Evolutionary conservation across 2,797 vertebrate species (phyloP), one percentile per base, ranked within the genome.

Genomic region (Chelidonichthys spinosus): DNA sequence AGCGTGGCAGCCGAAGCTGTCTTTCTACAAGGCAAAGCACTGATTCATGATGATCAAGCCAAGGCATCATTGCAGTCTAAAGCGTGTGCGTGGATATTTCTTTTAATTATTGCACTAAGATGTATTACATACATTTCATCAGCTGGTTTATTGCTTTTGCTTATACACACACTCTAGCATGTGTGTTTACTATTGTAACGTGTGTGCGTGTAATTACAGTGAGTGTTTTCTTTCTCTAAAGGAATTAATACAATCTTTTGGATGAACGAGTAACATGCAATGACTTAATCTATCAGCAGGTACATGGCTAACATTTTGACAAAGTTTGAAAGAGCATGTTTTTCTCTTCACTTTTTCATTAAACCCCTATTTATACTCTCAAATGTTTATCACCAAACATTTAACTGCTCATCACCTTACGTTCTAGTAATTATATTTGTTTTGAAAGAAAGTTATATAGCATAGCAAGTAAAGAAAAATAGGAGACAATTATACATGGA

Each of bases 131-230:
- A 85, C 79, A 89, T 87, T 81, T 83, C 61, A 61, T 81, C 72
- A 74, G 63, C 84, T 82, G 32, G 13, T 63, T 87, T 89, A 86
- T 90, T 89, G 76, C 83, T 87, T 37, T 59, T 83, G 76, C 84
- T 7, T 79, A 81, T 65, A 86, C 81, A 88, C 81, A 87, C 79
- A 90, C 63, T 77, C 72, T 73, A 86, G 79, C 85, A 62, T 66
- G 74, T 88, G 83, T 72, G 63, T 69, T 75, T 44, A 83, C 54
- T 87, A 84, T 63, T 61, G 46, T 72, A 63, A 85, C 79, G 64
- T 74, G 54, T 82, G 53, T 56, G 54, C 33, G 58, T 53, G 63
- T 67, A 66, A 63, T 84, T 71, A 85, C 69, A 81, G 47, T 69
- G 47, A 82, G 69, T 79, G 82, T 74, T 71, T 69, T 79, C 36